These are phyloP conservation scores for Mylabris phalerata DNA, from an alignment of 1,140 invertebrate species.

Conservation along the genomic window DNA sequence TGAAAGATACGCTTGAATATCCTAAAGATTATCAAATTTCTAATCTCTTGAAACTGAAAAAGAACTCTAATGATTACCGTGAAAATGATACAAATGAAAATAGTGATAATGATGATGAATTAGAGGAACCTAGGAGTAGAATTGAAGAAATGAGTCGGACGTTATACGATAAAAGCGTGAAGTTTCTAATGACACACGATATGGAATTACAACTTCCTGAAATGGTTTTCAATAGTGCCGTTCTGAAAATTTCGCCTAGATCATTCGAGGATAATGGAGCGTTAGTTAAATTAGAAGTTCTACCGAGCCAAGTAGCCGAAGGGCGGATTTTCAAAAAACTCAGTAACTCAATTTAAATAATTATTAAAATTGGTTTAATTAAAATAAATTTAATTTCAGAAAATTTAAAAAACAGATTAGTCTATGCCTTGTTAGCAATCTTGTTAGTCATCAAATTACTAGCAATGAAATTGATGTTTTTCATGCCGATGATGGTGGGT, in stretches of 20 bases:
- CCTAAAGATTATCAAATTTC: constrained; percentile 60
- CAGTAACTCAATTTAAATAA: constrained; percentile 48
- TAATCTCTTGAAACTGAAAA: constrained; percentile 61
- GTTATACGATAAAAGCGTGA: constrained; percentile 57
- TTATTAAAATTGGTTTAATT: constrained; percentile 4
- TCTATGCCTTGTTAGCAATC: constrained; percentile 64
- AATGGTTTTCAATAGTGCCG: constrained; percentile 61
- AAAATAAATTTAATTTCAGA: constrained; percentile 49
- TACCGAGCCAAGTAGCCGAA: constrained; percentile 44
- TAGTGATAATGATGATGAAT: constrained; percentile 30
- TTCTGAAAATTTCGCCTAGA: constrained; percentile 62
- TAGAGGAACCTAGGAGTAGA: constrained; percentile 41
- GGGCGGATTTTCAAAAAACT: constrained; percentile 66
- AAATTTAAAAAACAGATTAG: constrained; percentile 68
- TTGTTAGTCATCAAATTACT: constrained; percentile 72
- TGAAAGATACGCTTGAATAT: constrained; percentile 56
- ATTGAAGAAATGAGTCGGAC: constrained; percentile 63
- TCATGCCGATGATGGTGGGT: constrained; percentile 66
- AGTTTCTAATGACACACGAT: constrained; percentile 69
- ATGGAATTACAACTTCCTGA: constrained; percentile 62
- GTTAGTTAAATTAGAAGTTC: constrained; percentile 62
- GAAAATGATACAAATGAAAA: constrained; percentile 42
- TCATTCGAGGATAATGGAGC: constrained; percentile 64
- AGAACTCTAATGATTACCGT: constrained; percentile 55
- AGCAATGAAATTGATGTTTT: constrained; percentile 67